phyloP scores from a whole-genome alignment of 2,113 vertebrate species.

The Bagarius yarrelli region DNA sequence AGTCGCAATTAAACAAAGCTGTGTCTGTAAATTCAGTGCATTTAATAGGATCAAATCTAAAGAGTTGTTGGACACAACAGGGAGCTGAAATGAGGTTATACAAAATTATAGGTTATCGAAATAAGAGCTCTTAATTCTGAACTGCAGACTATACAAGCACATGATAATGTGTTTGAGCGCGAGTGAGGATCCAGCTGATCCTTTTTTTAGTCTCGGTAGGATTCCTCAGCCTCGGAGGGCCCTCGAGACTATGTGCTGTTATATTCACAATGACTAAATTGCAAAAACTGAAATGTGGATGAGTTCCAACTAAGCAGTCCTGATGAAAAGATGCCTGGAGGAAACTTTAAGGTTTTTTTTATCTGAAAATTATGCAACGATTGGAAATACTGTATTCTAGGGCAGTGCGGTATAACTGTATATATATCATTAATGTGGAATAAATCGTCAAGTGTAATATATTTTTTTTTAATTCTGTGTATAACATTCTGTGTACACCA shows the following conservation, averaged over 20 bases:
- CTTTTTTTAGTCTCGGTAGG: constrained; percentile 34
- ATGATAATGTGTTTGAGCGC: constrained; percentile 56
- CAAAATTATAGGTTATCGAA: constrained; percentile 64
- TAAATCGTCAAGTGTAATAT: no score
- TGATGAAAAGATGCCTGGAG: constrained; percentile 13
- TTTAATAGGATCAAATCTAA: constrained; percentile 54
- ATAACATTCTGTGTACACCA: no score
- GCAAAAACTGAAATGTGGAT: constrained; percentile 1
- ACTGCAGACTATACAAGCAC: constrained; percentile 39
- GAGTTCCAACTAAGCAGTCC: constrained; percentile 7
- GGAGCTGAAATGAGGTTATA: constrained; percentile 56
- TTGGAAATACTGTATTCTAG: not conserved
- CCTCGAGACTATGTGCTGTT: constrained; percentile 17
- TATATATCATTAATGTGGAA: no score
- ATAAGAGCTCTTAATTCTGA: constrained; percentile 55
- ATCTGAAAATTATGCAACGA: constrained; percentile 1
- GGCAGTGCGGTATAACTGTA: no score
- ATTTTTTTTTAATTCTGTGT: no score
- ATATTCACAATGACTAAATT: constrained; percentile 33
- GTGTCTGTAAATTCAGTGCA: constrained; percentile 52
- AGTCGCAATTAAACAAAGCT: constrained; percentile 36
- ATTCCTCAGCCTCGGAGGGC: constrained; percentile 14
- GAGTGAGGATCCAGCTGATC: constrained; percentile 51
- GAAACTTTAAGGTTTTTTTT: constrained; percentile 4
- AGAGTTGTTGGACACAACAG: constrained; percentile 53